Percentiles rank a stretch among this genome's conserved stretches.
Evolutionary conservation across 2,888 invertebrate genomes (phyloP).

Genomic region (Heliconius ethilla): DNA sequence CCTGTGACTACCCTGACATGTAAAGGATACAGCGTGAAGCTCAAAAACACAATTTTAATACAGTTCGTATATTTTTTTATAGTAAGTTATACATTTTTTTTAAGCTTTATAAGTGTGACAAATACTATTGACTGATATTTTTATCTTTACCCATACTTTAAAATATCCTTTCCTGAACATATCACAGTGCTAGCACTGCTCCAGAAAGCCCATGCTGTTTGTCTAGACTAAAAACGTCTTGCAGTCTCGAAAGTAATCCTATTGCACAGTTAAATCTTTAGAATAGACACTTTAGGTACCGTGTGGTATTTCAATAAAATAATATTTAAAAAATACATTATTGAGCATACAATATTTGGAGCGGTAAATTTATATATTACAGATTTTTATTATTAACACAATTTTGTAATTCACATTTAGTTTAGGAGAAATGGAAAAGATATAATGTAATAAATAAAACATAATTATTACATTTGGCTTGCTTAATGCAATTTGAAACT

Average conservation of each 20-base stretch:
- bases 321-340: background rate
- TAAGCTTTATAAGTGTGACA: no score
- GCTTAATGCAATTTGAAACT: no score
- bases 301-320: background rate
- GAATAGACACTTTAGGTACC: background rate
- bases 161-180: slow-evolving; percentile 68
- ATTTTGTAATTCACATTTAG: background rate
- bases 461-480: no score
- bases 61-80: no score
- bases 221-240: slow-evolving; percentile 74
- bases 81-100: no score
- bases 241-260: slow-evolving; percentile 67
- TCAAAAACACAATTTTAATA: no score
- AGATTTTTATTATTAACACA: background rate
- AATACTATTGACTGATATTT: no score
- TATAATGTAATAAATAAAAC: background rate
- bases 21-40: no score
- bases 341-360: background rate
- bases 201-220: slow-evolving; percentile 74
- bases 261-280: slow-evolving; percentile 52
- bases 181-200: slow-evolving; percentile 70
- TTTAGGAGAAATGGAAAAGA: background rate
- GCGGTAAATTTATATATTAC: background rate
- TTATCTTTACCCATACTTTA: slow-evolving; percentile 31
- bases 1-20: no score